phyloP scores from a whole-genome alignment of 1,140 invertebrate genomes.

The Drosophila ananassae region DNA sequence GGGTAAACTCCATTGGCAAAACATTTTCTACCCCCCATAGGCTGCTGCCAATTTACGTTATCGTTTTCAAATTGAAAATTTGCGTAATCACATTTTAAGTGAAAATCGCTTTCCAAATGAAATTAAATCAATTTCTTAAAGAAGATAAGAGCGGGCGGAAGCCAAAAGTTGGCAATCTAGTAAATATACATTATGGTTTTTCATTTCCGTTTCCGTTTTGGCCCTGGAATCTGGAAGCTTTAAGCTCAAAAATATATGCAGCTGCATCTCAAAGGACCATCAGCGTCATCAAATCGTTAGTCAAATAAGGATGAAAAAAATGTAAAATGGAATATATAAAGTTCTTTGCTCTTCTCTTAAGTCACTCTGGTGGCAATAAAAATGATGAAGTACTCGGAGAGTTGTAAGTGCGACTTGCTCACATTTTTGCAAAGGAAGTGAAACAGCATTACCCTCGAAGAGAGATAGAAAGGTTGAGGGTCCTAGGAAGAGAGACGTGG shows the following conservation, averaged over 20 bases:
- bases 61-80: constrained; percentile 81
- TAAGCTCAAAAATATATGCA: constrained; percentile 24
- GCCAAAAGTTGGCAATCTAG: constrained; percentile 45
- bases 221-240: constrained; percentile 12
- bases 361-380: constrained; percentile 66
- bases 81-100: constrained; percentile 81
- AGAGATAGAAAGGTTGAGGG: neutral
- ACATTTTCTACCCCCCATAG: constrained; percentile 5
- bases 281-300: constrained; percentile 78
- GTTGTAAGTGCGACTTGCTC: constrained; percentile 46
- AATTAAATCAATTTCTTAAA: constrained; percentile 78
- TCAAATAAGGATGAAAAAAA: constrained; percentile 61
- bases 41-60: constrained; percentile 71
- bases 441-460: neutral
- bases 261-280: constrained; percentile 68
- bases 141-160: constrained; percentile 16
- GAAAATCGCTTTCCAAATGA: constrained; percentile 77
- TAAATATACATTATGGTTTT: constrained; percentile 69
- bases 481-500: neutral
- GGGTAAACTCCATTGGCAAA: neutral
- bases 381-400: constrained; percentile 73
- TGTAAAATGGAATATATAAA: constrained; percentile 14
- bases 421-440: constrained; percentile 10
- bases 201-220: constrained; percentile 64
- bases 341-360: constrained; percentile 40